Evolutionary conservation across 2,888 invertebrate genomes (phyloP), one percentile per base, ranked within the genome.

Genomic region (Peribatodes rhomboidaria): DNA sequence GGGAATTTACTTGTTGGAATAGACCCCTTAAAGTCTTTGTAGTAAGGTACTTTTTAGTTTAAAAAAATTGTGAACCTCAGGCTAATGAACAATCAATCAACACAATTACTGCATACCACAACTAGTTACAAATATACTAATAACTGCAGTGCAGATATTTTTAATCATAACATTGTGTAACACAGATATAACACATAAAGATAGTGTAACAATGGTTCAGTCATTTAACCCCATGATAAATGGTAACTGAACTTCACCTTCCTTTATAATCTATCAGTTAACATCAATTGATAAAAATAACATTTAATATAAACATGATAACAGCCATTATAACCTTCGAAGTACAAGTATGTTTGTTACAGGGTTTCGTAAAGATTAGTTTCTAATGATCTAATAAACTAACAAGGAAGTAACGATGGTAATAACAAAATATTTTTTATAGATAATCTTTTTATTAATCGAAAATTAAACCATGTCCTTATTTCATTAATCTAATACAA

Each of bases 211-310:
- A 66, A 67, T 42, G 61, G 65, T 69, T 69, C 61, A 77, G 70
- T 62, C 39, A 64, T 67, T 69, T 50, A 61, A 61, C 33, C 10
- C 39, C 27, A 53, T 56, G 77, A 80, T 83, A 79, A 78, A 55
- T 18, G 33, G 44, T 42, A 49, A 71, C 44, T 82, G 83, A 83
- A 84, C 82, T 86, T 85, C 81, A 85, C 85, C 85, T 86, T 85
- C 71, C 70, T 72, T 41, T 35, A 59, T 68, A 70, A 20, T 68
- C 74, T 81, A 83, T 84, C 79, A 66, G 50, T 61, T 56, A 31
- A 49, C 41, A 18, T 47, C 75, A 76, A 73, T 70, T 65, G 63
- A 68, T 57, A 71, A 58, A 66, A 69, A 57, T 69, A 65, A n/a
- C 20, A 18, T 16, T 68, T 65, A 65, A 56, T 20, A 33, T 50